A percentile compares a stretch with the other conserved stretches of the same genome.
phyloP scores from a whole-genome alignment of 2,888 invertebrate genomes.

The Teinopalpus imperialis region DNA sequence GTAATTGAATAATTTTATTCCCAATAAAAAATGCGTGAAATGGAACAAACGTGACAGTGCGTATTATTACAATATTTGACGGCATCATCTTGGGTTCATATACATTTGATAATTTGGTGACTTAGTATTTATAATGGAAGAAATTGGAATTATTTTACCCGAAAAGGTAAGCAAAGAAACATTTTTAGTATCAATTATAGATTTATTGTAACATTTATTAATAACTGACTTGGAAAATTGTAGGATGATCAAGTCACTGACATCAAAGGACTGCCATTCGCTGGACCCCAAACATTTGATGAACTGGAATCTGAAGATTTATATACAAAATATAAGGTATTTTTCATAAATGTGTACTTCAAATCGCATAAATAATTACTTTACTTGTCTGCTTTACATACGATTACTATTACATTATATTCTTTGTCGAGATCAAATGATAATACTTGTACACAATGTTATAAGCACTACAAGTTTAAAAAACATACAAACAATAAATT shows the following conservation, averaged over 20 bases:
- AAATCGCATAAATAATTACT: too few relatives aligned
- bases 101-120: not conserved
- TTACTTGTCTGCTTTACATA: too few relatives aligned
- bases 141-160: conserved; percentile 89
- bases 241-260: conserved; percentile 86
- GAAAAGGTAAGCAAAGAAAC: conserved; percentile 85
- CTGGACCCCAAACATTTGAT: conserved; percentile 87
- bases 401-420: too few relatives aligned
- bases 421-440: too few relatives aligned
- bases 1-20: too few relatives aligned
- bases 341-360: not conserved
- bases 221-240: too few relatives aligned
- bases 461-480: too few relatives aligned
- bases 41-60: conserved; percentile 17
- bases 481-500: too few relatives aligned
- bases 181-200: not conserved
- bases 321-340: conserved; percentile 96
- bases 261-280: conserved; percentile 84
- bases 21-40: conserved; percentile 12
- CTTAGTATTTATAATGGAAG: conserved; percentile 84
- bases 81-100: not conserved
- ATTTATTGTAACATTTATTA: conserved; percentile 1
- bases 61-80: conserved; percentile 3
- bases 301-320: conserved; percentile 95
- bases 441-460: too few relatives aligned